Base-by-base conservation (phyloP, 2,888 invertebrate species). In the Parnassius orleans region DNA sequence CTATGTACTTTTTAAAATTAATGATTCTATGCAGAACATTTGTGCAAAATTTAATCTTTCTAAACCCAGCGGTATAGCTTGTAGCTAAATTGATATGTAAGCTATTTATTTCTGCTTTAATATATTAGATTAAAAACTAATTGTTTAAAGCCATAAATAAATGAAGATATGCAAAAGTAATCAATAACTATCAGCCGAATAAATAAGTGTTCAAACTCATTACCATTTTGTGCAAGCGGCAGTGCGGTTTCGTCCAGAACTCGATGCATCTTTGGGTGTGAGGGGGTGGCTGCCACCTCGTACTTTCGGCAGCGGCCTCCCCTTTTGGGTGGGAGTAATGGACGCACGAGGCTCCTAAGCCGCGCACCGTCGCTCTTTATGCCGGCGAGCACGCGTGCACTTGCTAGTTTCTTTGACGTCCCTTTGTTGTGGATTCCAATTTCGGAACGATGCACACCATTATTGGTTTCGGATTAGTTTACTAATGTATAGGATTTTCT, bases 341-440 rank as follows among this genome's bases (percentile, higher is more conserved):
- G 90, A 90, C 90, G 90, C 90, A 90, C 80, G 85, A 85, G 84
- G 85, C 86, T 85, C 83, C 81, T 82, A 85, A 81, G 83, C 80
- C 82, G 80, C 84, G 83, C 82, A 78, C 79, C 82, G 80, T 79
- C 84, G 82, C 85, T 87, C 87, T 88, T 87, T 88, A 87, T 84
- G 85, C 82, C 76, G 78, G 84, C 84, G 80, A 82, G 84, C 83
- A 87, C 87, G 90, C 90, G 88, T 90, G 84, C 86, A 86, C 88
- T 88, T 86, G 86, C 84, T 83, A 84, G 80, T 89, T 90, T 90
- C 90, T 90, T 90, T 89, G 87, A 84, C 83, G 83, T 86, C 81
- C 83, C 88, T 89, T 90, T 90, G 79, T 79, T 77, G 86, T 80
- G 81, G 81, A 86, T 87, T 89, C 84, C 89, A 88, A 88, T 89